These are phyloP conservation scores for Drosophila emarginata DNA, from an alignment of 2,888 invertebrate species.

Conservation along the genomic window DNA sequence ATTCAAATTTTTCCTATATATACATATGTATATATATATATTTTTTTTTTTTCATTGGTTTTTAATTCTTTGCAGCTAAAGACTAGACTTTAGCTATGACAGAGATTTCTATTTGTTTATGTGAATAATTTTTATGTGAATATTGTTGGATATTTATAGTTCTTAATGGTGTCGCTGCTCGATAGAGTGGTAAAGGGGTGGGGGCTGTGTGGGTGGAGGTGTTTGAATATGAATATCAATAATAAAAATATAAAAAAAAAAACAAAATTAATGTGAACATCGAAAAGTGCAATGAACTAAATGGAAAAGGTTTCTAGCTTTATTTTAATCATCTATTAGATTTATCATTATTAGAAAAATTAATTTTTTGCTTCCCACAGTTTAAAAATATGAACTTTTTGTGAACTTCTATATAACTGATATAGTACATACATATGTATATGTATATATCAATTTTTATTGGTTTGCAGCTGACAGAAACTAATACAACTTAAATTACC, in stretches of 20 bases:
- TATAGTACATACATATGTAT: too few relatives aligned
- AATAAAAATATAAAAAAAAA: too few relatives aligned
- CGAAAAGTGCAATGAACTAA: background rate
- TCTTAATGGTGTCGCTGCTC: constrained; percentile 35
- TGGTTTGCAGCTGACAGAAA: too few relatives aligned
- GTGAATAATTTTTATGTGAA: constrained; percentile 59
- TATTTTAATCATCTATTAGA: too few relatives aligned
- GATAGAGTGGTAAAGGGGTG: background rate
- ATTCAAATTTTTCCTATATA: constrained; percentile 55
- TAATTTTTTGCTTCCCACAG: too few relatives aligned
- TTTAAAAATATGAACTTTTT: too few relatives aligned
- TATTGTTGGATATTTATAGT: constrained; percentile 68
- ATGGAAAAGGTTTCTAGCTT: background rate
- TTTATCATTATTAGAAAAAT: too few relatives aligned
- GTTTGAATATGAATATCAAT: background rate
- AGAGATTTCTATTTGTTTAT: constrained; percentile 71
- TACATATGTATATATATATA: too few relatives aligned
- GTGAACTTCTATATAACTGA: too few relatives aligned
- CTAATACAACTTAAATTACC: too few relatives aligned
- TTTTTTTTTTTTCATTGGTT: constrained; percentile 42
- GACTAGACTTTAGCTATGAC: constrained; percentile 15
- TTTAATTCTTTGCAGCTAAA: constrained; percentile 51
- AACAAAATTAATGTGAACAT: background rate
- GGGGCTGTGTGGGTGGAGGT: background rate
- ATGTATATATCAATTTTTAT: too few relatives aligned